Conservation (phyloP, 2,888 invertebrate species). For the Aporophyla nigra region DNA sequence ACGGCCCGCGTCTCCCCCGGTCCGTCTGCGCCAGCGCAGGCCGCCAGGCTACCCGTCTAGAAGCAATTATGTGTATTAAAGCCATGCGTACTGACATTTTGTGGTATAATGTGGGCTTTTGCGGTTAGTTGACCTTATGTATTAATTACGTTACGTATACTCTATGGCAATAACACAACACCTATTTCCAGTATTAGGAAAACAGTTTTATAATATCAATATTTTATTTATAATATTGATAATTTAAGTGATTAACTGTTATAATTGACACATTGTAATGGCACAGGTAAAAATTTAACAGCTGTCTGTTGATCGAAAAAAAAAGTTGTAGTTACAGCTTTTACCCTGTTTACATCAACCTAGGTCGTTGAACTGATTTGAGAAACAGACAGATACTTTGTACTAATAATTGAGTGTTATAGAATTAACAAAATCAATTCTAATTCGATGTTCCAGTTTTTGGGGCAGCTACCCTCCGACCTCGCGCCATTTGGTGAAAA, state of each 20-base stretch:
- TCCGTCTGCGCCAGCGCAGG: conserved; percentile 78
- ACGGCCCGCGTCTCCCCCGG: conserved; percentile 61
- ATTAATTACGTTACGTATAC: conserved; percentile 21
- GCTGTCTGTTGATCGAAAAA: background rate
- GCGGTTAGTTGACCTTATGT: conserved; percentile 32
- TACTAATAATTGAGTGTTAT: background rate
- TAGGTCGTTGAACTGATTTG: background rate
- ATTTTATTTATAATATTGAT: background rate
- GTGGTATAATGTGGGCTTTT: conserved; percentile 48
- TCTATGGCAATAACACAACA: background rate
- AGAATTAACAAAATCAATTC: background rate
- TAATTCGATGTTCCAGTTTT: conserved; percentile 22
- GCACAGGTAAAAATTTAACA: background rate
- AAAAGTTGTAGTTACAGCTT: background rate
- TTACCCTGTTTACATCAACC: background rate
- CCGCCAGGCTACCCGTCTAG: conserved; percentile 72
- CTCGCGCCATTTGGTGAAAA: conserved; percentile 6
- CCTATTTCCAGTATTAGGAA: background rate
- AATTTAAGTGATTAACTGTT: background rate
- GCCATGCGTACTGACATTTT: conserved; percentile 67
- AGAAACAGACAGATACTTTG: background rate
- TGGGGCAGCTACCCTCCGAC: conserved; percentile 41
- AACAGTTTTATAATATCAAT: background rate
- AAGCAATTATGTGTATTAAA: conserved; percentile 75
- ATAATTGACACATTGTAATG: background rate